These are phyloP conservation scores for Nudaria mundana DNA, from an alignment of 2,888 invertebrate species.

Conservation along the genomic window DNA sequence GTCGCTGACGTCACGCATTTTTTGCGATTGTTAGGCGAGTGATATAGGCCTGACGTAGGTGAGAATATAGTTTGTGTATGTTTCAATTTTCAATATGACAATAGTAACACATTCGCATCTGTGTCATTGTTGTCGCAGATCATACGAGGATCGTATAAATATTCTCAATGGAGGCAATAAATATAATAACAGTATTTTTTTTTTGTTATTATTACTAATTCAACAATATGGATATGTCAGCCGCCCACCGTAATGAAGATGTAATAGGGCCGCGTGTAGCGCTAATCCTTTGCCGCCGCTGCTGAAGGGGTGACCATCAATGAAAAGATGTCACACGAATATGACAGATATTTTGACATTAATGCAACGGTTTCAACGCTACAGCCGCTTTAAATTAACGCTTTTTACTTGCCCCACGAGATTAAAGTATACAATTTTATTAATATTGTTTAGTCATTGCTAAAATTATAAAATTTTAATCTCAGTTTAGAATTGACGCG, in stretches of 20 bases:
- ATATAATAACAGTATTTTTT: constrained; percentile 69
- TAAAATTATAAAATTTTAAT: background rate
- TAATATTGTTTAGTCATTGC: background rate
- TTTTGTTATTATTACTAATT: constrained; percentile 58
- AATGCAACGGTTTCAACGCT: constrained; percentile 69
- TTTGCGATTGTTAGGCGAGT: too few species aligned
- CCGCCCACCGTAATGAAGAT: constrained; percentile 80
- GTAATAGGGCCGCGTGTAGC: constrained; percentile 71
- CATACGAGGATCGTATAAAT: constrained; percentile 67
- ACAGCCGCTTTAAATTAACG: constrained; percentile 46
- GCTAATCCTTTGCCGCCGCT: constrained; percentile 63
- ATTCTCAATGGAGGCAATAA: constrained; percentile 65
- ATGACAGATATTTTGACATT: constrained; percentile 81
- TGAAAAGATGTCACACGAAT: constrained; percentile 77
- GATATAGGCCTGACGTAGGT: too few species aligned
- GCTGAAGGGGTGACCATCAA: constrained; percentile 62
- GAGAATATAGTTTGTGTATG: too few species aligned
- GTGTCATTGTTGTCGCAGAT: constrained; percentile 62
- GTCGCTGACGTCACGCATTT: too few species aligned
- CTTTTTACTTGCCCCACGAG: constrained; percentile 24
- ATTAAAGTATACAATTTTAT: constrained; percentile 4
- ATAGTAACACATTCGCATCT: constrained; percentile 38
- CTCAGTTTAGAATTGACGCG: too few species aligned
- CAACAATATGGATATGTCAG: constrained; percentile 61
- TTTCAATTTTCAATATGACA: constrained; percentile 12